A percentile compares a stretch with the other conserved stretches of the same genome.
These are phyloP conservation scores for Otus sunia DNA, from an alignment of 2,113 vertebrate species.

Conservation along the genomic window DNA sequence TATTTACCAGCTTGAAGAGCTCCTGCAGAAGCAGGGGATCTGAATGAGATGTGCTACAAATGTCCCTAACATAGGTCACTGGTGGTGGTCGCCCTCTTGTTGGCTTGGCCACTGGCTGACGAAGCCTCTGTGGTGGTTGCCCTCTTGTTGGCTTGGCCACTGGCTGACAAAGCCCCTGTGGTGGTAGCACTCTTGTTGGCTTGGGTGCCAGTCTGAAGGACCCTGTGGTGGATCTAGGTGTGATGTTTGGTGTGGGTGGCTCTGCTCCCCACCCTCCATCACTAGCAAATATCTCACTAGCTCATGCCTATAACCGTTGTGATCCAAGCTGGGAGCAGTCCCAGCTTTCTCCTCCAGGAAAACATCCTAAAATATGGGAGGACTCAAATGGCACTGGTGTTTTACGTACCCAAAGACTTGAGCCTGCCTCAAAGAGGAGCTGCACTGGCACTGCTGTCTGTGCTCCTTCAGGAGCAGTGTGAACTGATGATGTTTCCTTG, in stretches of 20 bases:
- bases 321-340: neutral
- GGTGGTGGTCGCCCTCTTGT: neutral
- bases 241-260: fast-evolving
- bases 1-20: neutral
- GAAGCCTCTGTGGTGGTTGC: neutral
- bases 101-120: neutral
- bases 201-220: neutral
- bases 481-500: fast-evolving
- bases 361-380: neutral
- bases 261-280: neutral
- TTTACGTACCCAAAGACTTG: neutral
- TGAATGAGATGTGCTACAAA: neutral
- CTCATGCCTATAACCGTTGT: neutral
- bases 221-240: neutral
- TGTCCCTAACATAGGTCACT: fast-evolving
- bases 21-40: neutral
- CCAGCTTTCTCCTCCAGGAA: neutral
- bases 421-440: neutral
- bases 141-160: neutral
- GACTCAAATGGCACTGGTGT: neutral
- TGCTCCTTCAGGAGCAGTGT: fast-evolving
- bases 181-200: neutral
- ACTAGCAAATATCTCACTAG: neutral
- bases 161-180: neutral
- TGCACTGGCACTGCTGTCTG: fast-evolving